phyloP scores from a whole-genome alignment of 2,797 vertebrate species.

The Enteromius afrohamiltoni region DNA sequence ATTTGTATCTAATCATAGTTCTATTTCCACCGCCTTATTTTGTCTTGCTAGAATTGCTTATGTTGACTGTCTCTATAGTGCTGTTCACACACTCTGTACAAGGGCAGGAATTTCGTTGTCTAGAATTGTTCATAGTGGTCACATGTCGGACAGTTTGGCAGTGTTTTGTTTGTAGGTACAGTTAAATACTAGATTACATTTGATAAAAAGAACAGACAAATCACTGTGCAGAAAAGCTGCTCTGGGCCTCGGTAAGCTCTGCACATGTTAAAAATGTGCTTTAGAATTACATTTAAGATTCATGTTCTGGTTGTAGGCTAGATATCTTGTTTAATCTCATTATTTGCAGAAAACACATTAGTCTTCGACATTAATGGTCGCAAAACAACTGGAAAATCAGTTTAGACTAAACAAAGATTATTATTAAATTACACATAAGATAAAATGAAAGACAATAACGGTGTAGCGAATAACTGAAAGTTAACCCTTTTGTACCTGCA shows the following conservation, averaged over 20 bases:
- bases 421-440: background rate
- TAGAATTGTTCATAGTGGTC: background rate
- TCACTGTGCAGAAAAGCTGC: background rate
- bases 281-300: background rate
- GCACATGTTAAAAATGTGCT: background rate
- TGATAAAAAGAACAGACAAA: background rate
- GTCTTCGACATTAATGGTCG: background rate
- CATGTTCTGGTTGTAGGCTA: background rate
- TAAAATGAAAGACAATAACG: background rate
- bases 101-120: background rate
- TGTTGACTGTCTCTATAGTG: background rate
- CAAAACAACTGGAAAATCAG: background rate
- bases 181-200: background rate
- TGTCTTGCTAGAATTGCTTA: background rate
- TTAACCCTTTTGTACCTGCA: background rate
- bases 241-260: background rate
- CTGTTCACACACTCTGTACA: background rate
- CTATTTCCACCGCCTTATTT: background rate
- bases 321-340: background rate
- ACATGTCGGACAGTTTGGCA: background rate
- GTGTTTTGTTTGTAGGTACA: background rate
- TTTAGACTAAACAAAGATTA: background rate
- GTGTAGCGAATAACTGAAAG: background rate
- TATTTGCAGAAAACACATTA: background rate
- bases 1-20: background rate